Evolutionary conservation across 2,797 vertebrate genomes (phyloP).

Genomic region (Tenualosa thibaudeaui): DNA sequence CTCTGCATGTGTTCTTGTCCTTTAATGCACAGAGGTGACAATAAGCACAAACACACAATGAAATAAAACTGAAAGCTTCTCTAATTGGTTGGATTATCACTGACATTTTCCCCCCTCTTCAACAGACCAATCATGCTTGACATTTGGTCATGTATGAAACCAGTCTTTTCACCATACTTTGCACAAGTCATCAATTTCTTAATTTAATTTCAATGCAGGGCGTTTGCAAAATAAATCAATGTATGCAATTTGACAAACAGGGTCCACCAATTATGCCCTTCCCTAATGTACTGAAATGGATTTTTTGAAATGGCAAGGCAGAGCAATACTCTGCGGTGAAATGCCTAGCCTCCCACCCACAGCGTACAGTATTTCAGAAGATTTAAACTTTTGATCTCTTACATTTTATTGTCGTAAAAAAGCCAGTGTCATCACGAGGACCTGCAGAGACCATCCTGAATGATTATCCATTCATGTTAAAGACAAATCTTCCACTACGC

Average conservation of each 20-base stretch:
- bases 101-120: background rate
- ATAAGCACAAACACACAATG: constrained; percentile 8
- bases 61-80: background rate
- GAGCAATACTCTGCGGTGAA: constrained; percentile 66
- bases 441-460: background rate
- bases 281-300: constrained; percentile 72
- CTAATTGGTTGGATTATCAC: background rate
- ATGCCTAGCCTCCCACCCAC: constrained; percentile 54
- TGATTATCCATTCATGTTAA: background rate
- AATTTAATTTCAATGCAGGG: constrained; percentile 66
- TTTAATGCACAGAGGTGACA: constrained; percentile 15
- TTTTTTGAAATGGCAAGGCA: constrained; percentile 64
- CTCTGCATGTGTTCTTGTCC: background rate
- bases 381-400: background rate
- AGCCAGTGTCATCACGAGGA: background rate
- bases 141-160: constrained; percentile 18
- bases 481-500: background rate
- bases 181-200: constrained; percentile 64
- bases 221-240: constrained; percentile 66
- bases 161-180: constrained; percentile 53
- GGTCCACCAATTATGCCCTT: constrained; percentile 65
- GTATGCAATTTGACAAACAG: constrained; percentile 70
- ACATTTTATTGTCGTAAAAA: background rate
- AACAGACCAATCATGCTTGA: background rate
- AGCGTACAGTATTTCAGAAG: constrained; percentile 38